Base-by-base conservation (phyloP, 2,797 vertebrate species). In the Microctenopoma steveboyesi region DNA sequence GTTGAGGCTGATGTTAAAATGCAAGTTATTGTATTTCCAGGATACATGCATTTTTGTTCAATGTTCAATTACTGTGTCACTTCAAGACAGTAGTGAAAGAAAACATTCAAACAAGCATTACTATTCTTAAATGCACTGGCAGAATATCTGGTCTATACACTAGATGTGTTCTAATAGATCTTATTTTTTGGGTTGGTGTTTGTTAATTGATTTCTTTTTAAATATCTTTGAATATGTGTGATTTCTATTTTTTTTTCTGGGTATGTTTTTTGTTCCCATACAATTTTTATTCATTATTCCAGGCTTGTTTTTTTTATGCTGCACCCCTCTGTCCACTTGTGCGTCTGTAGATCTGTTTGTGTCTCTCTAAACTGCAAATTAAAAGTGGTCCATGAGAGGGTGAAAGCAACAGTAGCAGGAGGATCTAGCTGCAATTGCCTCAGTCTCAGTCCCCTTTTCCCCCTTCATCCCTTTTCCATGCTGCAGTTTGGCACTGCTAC, bases 401-500 rank as follows among this genome's bases (percentile, higher is more conserved):
- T 15, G 25, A 56, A 28, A 74, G 60, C 58, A 58, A 45, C 46
- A 61, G 53, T 28, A 70, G 58, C 15, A 0, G 39, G 47, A 55
- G 69, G 47, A 74, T 50, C 64, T 28, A 15, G 27, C 60, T 56
- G 47, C 59, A 30, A 2, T 22, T 22, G 22, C 22, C 22, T 22
- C 22, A 22, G 22, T 46, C 33, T 39, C 49, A 49, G 43, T 72
- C 55, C n/a, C 35, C 22, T 68, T 30, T 59, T 15, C 28, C 33
- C 30, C 39, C 35, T 64, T 7, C 60, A 30, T 40, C 39, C 5
- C 30, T 18, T 35, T 5, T 60, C 35, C 28, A 18, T 60, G 43
- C 76, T 73, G 62, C 64, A 58, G 16, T 53, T 64, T 68, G 65
- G 22, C 63, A 22, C 14, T 15, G 3, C 46, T 68, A 30, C 18